Conservation (phyloP, 2,888 invertebrate genomes). For the Emesis castigata region DNA sequence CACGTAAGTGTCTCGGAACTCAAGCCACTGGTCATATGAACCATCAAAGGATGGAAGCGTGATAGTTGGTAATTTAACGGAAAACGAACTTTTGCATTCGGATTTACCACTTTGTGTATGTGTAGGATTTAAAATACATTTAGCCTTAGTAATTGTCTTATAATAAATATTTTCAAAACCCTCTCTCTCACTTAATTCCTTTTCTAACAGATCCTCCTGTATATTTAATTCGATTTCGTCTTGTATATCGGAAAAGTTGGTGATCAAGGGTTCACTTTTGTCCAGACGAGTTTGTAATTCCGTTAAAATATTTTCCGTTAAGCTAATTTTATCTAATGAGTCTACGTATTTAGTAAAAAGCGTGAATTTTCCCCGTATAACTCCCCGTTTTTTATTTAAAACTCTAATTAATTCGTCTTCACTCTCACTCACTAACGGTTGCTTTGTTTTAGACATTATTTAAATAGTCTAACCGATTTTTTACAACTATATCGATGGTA, state of each 20-base stretch:
- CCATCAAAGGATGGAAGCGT: slow-evolving; percentile 37
- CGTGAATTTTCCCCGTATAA: neutral
- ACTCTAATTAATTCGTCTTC: neutral
- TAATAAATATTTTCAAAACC: neutral
- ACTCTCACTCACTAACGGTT: neutral
- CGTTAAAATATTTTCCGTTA: neutral
- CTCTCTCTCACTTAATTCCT: neutral
- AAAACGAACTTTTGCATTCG: neutral
- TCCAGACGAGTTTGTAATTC: neutral
- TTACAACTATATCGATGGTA: neutral
- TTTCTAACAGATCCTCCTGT: neutral
- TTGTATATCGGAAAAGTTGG: neutral
- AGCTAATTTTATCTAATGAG: neutral
- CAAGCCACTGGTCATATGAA: slow-evolving; percentile 48
- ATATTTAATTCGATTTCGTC: neutral
- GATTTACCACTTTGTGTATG: neutral
- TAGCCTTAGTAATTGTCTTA: neutral
- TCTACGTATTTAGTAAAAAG: neutral
- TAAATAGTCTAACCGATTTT: neutral
- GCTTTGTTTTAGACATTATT: neutral
- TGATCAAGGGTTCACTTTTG: neutral
- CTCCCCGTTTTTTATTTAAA: neutral
- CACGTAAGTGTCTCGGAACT: slow-evolving; percentile 9
- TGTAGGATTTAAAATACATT: neutral
- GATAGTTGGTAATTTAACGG: slow-evolving; percentile 25